Percentiles rank a stretch among this genome's conserved stretches.
These are phyloP conservation scores for Noctilio leporinus DNA, from an alignment of 2,113 vertebrate species.

Conservation along the genomic window DNA sequence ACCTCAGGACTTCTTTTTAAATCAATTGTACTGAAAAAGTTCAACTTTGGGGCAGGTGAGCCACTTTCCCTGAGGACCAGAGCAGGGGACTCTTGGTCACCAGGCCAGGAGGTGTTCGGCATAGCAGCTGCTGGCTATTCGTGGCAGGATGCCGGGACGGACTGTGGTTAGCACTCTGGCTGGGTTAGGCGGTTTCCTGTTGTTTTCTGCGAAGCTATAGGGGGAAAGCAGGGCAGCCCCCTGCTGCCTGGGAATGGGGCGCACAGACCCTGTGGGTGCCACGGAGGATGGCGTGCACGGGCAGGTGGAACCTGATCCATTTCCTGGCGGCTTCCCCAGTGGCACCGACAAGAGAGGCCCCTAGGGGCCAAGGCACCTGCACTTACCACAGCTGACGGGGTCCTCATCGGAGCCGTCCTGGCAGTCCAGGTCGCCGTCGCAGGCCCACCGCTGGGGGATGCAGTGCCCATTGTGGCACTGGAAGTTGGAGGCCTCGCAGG, in stretches of 20 bases:
- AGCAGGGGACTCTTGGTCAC: background rate
- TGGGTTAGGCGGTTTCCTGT: background rate
- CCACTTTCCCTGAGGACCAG: background rate
- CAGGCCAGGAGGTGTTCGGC: too few relatives aligned
- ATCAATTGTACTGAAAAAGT: background rate
- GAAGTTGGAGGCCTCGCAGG: slow-evolving; percentile 94
- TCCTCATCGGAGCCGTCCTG: slow-evolving; percentile 95
- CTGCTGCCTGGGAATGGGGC: background rate
- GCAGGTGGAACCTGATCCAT: fast-evolving
- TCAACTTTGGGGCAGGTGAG: background rate
- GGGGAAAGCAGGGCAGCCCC: background rate
- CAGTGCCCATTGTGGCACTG: slow-evolving; percentile 96
- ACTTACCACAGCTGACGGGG: slow-evolving; percentile 83
- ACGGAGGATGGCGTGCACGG: fast-evolving
- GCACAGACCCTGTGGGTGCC: fast-evolving
- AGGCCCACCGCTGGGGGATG: slow-evolving; percentile 95
- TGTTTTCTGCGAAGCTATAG: background rate
- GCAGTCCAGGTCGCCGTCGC: slow-evolving; percentile 94
- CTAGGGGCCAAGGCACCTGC: fast-evolving
- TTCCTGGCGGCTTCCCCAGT: background rate
- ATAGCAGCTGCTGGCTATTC: background rate
- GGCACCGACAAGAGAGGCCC: fast-evolving
- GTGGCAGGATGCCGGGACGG: background rate
- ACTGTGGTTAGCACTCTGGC: background rate
- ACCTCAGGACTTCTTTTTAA: background rate